phyloP scores from a whole-genome alignment of 1,140 invertebrate species.

The Drosophila kepulauana region DNA sequence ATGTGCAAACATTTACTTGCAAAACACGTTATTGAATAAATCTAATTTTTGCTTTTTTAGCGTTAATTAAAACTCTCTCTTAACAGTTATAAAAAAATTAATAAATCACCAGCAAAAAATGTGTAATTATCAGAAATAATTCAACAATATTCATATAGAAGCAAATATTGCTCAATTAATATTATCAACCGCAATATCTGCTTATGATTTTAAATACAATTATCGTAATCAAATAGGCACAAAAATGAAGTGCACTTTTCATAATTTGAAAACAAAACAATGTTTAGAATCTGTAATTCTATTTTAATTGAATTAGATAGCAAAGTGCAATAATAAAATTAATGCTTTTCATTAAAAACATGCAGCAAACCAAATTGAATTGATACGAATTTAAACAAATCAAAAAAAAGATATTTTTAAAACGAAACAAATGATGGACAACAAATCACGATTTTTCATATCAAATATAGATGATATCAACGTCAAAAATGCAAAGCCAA shows the following conservation, averaged over 20 bases:
- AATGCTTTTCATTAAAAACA: background rate
- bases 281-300: background rate
- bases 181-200: too few relatives aligned
- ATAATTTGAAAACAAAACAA: background rate
- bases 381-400: background rate
- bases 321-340: too few relatives aligned
- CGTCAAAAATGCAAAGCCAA: slow-evolving; percentile 5
- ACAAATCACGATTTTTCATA: background rate
- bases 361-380: background rate
- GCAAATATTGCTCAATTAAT: too few relatives aligned
- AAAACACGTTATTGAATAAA: background rate
- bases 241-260: background rate
- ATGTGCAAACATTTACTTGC: background rate
- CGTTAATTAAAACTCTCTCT: too few relatives aligned
- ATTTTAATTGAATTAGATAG: background rate
- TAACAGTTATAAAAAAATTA: too few relatives aligned
- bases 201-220: background rate
- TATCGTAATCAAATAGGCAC: background rate
- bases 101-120: too few relatives aligned
- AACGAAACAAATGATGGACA: background rate
- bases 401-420: background rate
- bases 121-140: too few relatives aligned
- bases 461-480: slow-evolving; percentile 1
- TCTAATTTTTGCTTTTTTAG: too few relatives aligned
- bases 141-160: too few relatives aligned